Percentiles rank a stretch among this genome's conserved stretches.
phyloP scores from a whole-genome alignment of 1,140 invertebrate genomes.

The Atta texana region DNA sequence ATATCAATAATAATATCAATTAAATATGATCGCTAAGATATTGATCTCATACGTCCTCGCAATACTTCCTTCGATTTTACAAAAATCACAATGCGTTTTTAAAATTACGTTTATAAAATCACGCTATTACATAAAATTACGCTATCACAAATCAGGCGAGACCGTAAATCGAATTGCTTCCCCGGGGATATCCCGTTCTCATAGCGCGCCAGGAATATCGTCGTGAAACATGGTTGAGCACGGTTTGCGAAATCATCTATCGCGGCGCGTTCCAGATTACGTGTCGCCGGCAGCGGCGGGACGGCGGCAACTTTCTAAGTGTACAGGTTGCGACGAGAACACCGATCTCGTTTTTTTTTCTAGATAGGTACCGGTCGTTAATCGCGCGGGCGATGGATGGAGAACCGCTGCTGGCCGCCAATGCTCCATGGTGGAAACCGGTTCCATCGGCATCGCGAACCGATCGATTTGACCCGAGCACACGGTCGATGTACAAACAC shows the following conservation, averaged over 20 bases:
- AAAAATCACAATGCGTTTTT: neutral
- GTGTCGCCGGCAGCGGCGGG: conserved; percentile 31
- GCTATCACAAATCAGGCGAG: conserved; percentile 15
- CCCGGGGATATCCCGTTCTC: neutral
- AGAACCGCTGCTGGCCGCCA: conserved; percentile 73
- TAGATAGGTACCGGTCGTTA: conserved; percentile 50
- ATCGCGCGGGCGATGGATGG: conserved; percentile 44
- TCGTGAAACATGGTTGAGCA: neutral
- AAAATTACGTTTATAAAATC: no score
- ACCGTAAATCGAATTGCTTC: conserved; percentile 24
- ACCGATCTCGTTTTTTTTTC: conserved; percentile 54
- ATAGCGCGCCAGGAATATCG: conserved; percentile 8
- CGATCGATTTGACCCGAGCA: conserved; percentile 73
- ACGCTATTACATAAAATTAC: conserved; percentile 29
- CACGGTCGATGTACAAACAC: conserved; percentile 59
- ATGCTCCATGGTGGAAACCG: conserved; percentile 69
- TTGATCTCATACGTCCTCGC: neutral
- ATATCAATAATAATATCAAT: neutral
- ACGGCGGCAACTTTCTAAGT: conserved; percentile 69
- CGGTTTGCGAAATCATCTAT: conserved; percentile 44
- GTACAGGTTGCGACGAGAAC: conserved; percentile 48
- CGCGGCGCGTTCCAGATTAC: conserved; percentile 69
- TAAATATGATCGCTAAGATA: neutral
- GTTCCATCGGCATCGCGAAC: conserved; percentile 65
- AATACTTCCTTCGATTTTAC: neutral